phyloP scores from a whole-genome alignment of 2,888 invertebrate species.

The Xanthia togata region DNA sequence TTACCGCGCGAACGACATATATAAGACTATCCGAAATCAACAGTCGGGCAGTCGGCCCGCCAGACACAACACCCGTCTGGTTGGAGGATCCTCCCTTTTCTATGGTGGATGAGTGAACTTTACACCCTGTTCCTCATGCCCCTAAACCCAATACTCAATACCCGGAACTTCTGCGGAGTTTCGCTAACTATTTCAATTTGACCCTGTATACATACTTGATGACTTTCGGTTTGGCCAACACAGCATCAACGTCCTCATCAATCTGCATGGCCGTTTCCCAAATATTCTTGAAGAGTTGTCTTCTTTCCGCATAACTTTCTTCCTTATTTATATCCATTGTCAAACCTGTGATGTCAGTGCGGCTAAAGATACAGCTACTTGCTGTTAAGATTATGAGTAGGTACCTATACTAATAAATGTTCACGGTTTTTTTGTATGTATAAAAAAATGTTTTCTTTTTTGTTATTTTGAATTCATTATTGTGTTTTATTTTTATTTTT shows the following conservation, averaged over 20 bases:
- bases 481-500: constrained; percentile 14
- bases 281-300: constrained; percentile 83
- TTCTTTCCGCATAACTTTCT: constrained; percentile 82
- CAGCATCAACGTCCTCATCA: constrained; percentile 72
- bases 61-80: no score
- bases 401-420: background rate
- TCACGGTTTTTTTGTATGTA: background rate
- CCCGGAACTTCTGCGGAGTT: no score
- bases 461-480: constrained; percentile 40
- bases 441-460: background rate
- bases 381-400: background rate
- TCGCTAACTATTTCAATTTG: no score
- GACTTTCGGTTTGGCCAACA: constrained; percentile 80
- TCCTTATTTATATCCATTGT: constrained; percentile 75
- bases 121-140: no score
- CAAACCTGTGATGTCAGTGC: background rate
- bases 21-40: no score
- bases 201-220: constrained; percentile 77
- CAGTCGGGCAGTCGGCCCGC: no score
- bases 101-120: no score
- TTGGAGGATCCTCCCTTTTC: no score
- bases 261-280: constrained; percentile 81
- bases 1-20: no score
- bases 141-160: no score
- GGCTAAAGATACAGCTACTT: background rate